These are phyloP conservation scores for Physeter macrocephalus DNA, from an alignment of 2,113 vertebrate species.

Conservation along the genomic window DNA sequence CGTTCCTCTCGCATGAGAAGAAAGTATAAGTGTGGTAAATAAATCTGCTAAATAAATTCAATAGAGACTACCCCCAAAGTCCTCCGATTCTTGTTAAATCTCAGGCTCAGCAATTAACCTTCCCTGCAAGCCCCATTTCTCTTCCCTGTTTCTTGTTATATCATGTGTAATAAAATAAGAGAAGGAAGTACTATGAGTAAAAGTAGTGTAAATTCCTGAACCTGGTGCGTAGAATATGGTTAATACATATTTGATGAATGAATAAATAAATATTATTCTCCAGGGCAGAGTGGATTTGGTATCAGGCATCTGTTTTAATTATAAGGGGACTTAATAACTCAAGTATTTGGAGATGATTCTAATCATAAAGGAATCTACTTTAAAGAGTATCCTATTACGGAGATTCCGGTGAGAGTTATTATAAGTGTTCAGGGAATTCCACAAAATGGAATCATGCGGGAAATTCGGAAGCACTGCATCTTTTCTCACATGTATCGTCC, in stretches of 20 bases:
- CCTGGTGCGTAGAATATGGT: background rate
- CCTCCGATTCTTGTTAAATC: background rate
- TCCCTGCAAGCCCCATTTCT: background rate
- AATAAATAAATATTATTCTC: background rate
- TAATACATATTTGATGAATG: background rate
- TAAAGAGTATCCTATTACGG: background rate
- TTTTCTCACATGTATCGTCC: background rate
- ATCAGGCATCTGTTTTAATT: background rate
- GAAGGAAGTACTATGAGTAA: background rate
- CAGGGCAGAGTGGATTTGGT: background rate
- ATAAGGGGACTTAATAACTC: background rate
- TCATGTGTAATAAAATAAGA: background rate
- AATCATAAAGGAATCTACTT: background rate
- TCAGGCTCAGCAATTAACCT: background rate
- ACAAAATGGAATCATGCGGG: background rate
- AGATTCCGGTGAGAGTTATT: background rate
- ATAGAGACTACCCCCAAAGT: background rate
- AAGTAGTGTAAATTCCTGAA: background rate
- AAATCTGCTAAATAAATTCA: conserved; percentile 30
- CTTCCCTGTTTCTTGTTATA: background rate
- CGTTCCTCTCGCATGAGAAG: conserved; percentile 15
- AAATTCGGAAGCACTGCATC: background rate
- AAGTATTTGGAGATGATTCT: background rate
- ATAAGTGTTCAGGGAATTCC: background rate
- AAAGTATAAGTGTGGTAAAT: conserved; percentile 17